Base-by-base conservation (phyloP, 2,888 invertebrate genomes). In the Orthosia gracilis region DNA sequence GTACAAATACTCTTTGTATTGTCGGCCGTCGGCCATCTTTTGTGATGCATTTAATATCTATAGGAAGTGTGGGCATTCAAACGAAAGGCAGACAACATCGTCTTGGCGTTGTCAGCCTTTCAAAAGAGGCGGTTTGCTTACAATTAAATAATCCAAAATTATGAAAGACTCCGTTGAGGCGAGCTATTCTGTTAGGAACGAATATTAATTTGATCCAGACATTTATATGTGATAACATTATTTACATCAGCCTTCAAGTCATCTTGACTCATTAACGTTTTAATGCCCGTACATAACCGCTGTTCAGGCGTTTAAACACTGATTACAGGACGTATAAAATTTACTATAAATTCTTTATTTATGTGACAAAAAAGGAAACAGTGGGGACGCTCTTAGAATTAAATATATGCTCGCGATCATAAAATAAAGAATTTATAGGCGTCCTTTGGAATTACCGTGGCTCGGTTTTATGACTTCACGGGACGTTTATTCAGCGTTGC, bases 341-440 rank as follows among this genome's bases (percentile, higher is more conserved):
- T 91, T 90, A 91, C 92, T 92, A 93, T 94, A 94, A 93, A 92
- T 94, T 93, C 87, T 91, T 93, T 92, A 93, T 95, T 95, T 94
- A 94, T 94, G 91, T 92, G 92, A 94, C 91, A 93, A 94, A 94
- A 94, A 95, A 93, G 94, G 93, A 94, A 95, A 94, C 94, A 94
- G 93, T 91, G 92, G 90, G 92, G 92, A 93, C 92, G 91, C 92
- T 93, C 93, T 94, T 91, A 92, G 94, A 95, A 95, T 95, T 96
- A 95, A 96, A 96, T 95, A 95, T 95, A 94, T 95, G 94, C 92
- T 92, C 87, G 92, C 91, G 91, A 95, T 94, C 94, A 94, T 96
- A 96, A 96, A 96, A 96, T 95, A 94, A 94, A 95, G 94, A 95
- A 96, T 96, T 96, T 96, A 96, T 96, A 94, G 96, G 91, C 93